These are phyloP conservation scores for Cephus pulcher DNA, from an alignment of 2,888 invertebrate species.

Conservation along the genomic window DNA sequence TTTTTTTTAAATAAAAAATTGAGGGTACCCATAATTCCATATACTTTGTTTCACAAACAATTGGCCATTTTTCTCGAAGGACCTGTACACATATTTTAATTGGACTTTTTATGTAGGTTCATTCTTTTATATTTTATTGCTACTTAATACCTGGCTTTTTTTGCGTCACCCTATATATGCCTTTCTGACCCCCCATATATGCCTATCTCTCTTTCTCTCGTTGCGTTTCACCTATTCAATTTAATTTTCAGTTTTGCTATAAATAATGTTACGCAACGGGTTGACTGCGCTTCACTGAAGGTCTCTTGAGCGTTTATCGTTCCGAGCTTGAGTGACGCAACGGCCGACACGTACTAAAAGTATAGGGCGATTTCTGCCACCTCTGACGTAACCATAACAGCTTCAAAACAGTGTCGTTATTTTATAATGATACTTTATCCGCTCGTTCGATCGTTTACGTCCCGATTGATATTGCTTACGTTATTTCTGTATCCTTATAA, in stretches of 20 bases:
- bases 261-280: neutral
- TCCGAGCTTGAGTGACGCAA: neutral
- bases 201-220: neutral
- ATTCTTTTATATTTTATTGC: neutral
- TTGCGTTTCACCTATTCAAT: neutral
- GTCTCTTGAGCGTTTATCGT: neutral
- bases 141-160: neutral
- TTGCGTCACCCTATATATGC: neutral
- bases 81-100: neutral
- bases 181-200: neutral
- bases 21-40: neutral
- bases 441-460: neutral
- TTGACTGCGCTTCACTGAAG: neutral
- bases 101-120: neutral
- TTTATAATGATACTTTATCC: neutral
- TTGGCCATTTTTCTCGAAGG: neutral
- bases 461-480: neutral
- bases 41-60: neutral
- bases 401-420: neutral
- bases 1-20: neutral
- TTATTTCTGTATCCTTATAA: neutral
- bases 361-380: neutral
- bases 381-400: neutral
- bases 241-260: neutral
- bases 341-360: neutral